phyloP scores from a whole-genome alignment of 2,888 invertebrate species.

The Anorthoa munda region DNA sequence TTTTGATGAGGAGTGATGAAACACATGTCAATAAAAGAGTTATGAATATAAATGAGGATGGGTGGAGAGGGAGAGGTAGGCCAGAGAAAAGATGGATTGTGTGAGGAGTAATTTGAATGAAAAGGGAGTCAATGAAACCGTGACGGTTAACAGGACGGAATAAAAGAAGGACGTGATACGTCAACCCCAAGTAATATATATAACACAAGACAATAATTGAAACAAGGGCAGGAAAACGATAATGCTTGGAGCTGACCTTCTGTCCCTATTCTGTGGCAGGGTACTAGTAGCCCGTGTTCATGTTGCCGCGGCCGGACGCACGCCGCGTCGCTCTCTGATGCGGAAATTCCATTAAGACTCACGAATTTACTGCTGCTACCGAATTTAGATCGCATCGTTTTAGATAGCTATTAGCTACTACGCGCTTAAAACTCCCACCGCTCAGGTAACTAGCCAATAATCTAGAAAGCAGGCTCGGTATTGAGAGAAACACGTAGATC shows the following conservation, averaged over 20 bases:
- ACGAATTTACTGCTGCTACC: slow-evolving; percentile 78
- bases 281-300: slow-evolving; percentile 49
- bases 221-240: no score
- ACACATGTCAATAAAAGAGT: no score
- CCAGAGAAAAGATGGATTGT: no score
- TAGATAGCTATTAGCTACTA: slow-evolving; percentile 70
- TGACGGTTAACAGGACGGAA: no score
- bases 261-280: slow-evolving; percentile 30
- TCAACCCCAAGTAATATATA: no score
- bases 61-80: no score
- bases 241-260: slow-evolving; percentile 10
- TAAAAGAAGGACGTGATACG: no score
- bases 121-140: no score
- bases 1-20: no score
- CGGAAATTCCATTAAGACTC: slow-evolving; percentile 86
- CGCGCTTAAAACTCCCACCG: slow-evolving; percentile 30
- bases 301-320: slow-evolving; percentile 69
- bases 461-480: slow-evolving; percentile 44
- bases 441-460: slow-evolving; percentile 33
- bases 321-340: slow-evolving; percentile 75
- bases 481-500: slow-evolving; percentile 45
- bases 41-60: no score
- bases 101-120: no score
- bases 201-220: no score
- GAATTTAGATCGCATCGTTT: slow-evolving; percentile 75